Evolutionary conservation across 2,113 vertebrate species (phyloP).

Genomic region (Origma solitaria): DNA sequence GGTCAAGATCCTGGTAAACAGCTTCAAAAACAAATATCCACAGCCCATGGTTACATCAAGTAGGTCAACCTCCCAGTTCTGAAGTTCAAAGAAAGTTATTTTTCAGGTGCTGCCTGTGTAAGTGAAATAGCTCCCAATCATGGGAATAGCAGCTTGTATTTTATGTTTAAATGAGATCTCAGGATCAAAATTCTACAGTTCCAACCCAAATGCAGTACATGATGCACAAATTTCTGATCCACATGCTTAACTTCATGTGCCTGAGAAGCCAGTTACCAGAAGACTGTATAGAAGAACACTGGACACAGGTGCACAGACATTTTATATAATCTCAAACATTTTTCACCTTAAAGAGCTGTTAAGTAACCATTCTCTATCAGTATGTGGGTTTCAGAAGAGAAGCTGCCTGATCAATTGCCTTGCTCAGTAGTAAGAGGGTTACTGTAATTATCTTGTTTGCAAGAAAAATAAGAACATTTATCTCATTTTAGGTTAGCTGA

Average conservation of each 20-base stretch:
- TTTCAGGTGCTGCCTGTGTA: background rate
- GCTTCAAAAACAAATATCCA: background rate
- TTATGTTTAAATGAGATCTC: background rate
- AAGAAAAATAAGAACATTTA: slow-evolving; percentile 26
- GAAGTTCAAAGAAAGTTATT: background rate
- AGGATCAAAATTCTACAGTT: background rate
- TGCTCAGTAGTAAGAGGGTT: background rate
- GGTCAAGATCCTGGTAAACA: background rate
- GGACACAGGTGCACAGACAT: background rate
- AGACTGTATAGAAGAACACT: background rate
- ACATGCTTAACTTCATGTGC: background rate
- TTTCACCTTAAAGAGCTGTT: background rate
- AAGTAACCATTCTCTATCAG: background rate
- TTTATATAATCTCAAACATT: background rate
- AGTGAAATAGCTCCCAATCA: background rate
- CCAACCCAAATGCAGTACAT: background rate
- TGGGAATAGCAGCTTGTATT: background rate
- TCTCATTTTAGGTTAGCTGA: slow-evolving; percentile 12
- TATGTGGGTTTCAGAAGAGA: background rate
- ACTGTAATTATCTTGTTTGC: slow-evolving; percentile 33
- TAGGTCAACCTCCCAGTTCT: background rate
- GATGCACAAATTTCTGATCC: background rate
- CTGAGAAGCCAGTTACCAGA: background rate
- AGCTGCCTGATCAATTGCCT: background rate
- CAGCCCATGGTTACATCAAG: background rate